Base-by-base conservation (phyloP, 2,113 vertebrate species). In the Hirundichthys speculiger region DNA sequence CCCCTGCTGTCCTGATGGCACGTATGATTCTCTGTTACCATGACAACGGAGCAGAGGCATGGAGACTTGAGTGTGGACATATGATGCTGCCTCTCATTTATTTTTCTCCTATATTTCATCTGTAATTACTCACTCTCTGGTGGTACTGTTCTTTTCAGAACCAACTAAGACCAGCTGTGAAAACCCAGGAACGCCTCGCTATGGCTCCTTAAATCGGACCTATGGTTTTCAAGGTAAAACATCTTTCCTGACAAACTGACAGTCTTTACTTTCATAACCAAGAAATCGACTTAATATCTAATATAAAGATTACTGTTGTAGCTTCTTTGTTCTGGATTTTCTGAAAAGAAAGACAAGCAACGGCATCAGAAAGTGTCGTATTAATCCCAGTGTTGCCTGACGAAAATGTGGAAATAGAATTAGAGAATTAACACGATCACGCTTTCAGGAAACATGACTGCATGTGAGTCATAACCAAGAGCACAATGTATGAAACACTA, bases 81-180 rank as follows among this genome's bases (percentile, higher is more conserved):
- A 50, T 58, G 57, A 71, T 45, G 48, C 57, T 60, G 42, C 56
- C 52, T 21, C 64, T 78, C 57, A 84, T 86, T 61, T 76, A 38
- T 77, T 48, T 82, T 43, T 72, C 25, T 57, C 55, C 70, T 25
- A 60, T 20, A 55, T 76, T 75, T 43, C 67, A 30, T 56, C 45
- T 68, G 46, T 66, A 65, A 61, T 66, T 75, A 68, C 58, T 63
- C 48, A 19, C 10, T 16, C n/a, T 14, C 30, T 5, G 64, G 43
- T 49, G 39, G n/a, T n/a, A n/a, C 39, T 63, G 25, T 82, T 84
- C 25, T 64, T 57, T 74, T 89, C 79, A 98, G 97, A 99, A 85
- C 95, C 97, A 3, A 95, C 96, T 45, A 95, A 95, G 30, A 99
- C 96, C 19, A 92, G 95, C 24, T 99, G 98, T 89, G 96, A 96